These are phyloP conservation scores for Autographa pulchrina DNA, from an alignment of 2,888 invertebrate genomes.

Conservation along the genomic window DNA sequence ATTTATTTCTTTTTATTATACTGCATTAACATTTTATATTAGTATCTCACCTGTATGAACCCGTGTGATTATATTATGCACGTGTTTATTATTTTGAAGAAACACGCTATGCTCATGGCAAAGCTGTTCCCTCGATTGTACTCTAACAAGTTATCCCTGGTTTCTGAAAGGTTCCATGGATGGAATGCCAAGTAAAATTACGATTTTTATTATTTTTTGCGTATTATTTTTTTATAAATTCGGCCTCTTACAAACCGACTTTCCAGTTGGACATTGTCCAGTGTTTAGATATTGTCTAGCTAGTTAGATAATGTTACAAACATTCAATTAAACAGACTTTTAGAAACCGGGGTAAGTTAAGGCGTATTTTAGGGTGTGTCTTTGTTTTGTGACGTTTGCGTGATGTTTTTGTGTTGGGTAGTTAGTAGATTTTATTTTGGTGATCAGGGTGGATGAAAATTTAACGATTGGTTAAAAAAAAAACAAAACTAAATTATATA, in stretches of 20 bases:
- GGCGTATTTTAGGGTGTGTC: constrained; percentile 29
- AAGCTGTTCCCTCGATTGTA: background rate
- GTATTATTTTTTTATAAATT: no score
- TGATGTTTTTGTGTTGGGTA: constrained; percentile 36
- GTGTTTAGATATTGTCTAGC: no score
- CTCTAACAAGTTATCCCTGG: background rate
- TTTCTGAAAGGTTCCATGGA: background rate
- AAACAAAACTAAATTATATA: no score
- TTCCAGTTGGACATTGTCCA: no score
- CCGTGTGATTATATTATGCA: background rate
- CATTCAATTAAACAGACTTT: background rate
- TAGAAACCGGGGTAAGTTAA: constrained; percentile 24
- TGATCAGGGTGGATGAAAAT: background rate
- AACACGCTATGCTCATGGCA: background rate
- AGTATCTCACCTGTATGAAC: background rate
- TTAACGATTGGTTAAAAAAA: no score
- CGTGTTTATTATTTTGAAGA: background rate
- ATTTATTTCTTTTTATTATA: background rate
- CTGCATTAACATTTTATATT: background rate
- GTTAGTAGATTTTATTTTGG: constrained; percentile 6
- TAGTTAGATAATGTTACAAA: no score
- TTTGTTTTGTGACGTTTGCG: constrained; percentile 44
- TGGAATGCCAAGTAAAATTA: no score
- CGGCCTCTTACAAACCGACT: no score
- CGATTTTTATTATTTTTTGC: no score